Evolutionary conservation across 2,888 invertebrate genomes (phyloP).

Genomic region (Mimachlamys varia): DNA sequence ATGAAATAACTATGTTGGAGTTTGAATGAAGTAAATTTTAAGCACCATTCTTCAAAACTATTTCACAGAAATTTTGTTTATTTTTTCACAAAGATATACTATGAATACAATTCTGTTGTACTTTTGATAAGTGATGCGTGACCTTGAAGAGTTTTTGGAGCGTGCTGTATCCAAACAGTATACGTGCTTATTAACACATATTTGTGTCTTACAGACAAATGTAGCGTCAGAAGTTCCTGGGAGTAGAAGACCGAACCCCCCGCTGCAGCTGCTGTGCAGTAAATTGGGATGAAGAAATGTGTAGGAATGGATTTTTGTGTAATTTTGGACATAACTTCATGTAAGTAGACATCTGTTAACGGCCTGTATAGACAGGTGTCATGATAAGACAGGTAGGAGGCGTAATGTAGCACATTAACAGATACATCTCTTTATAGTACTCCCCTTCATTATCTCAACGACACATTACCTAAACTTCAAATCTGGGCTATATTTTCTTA

Average conservation of each 20-base stretch:
- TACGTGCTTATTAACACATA: conserved; percentile 12
- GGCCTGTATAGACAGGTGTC: not conserved
- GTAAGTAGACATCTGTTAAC: not conserved
- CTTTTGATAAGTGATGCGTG: not conserved
- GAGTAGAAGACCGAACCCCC: not conserved
- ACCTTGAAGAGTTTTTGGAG: not conserved
- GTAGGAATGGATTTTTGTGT: not conserved
- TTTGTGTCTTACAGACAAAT: not conserved
- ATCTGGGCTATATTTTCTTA: not conserved
- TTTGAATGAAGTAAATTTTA: too few relatives aligned
- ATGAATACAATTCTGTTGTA: not conserved
- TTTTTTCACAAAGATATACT: not conserved
- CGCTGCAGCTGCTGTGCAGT: not conserved
- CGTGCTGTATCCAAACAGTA: not conserved
- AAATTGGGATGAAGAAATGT: not conserved
- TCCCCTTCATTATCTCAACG: not conserved
- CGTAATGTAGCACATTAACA: not conserved
- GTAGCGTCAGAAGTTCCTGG: not conserved
- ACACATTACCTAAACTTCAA: not conserved
- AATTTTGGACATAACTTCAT: conserved; percentile 33
- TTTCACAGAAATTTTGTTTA: not conserved
- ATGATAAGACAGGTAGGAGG: not conserved
- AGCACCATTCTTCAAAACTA: too few relatives aligned
- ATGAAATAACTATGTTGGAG: too few relatives aligned
- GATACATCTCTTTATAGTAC: not conserved